A percentile compares a stretch with the other conserved stretches of the same genome.
These are phyloP conservation scores for Ochropleura leucogaster DNA, from an alignment of 2,888 invertebrate genomes.

Conservation along the genomic window DNA sequence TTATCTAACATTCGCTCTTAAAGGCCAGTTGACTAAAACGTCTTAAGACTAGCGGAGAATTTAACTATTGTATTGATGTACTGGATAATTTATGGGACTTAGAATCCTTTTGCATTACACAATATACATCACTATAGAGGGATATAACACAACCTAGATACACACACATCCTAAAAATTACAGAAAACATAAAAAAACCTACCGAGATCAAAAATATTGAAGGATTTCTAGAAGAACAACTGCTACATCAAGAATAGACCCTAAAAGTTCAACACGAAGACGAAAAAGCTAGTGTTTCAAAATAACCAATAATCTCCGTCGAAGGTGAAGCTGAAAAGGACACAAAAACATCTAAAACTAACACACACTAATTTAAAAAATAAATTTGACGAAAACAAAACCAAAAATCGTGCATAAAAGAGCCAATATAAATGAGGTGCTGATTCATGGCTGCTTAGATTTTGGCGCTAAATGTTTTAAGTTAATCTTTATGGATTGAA, in stretches of 20 bases:
- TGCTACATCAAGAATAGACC: neutral
- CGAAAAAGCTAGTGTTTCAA: neutral
- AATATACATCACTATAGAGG: no score
- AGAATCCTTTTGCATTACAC: neutral
- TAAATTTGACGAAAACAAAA: slow-evolving; percentile 38
- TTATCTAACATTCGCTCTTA: neutral
- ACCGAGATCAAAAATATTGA: no score
- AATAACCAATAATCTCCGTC: neutral
- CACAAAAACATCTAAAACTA: slow-evolving; percentile 39
- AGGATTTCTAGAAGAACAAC: neutral
- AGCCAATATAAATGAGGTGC: slow-evolving; percentile 71
- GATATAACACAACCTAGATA: no score
- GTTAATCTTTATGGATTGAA: neutral
- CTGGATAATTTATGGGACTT: neutral
- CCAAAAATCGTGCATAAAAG: slow-evolving; percentile 68
- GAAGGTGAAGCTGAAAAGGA: slow-evolving; percentile 41
- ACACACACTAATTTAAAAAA: slow-evolving; percentile 38
- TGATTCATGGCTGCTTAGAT: slow-evolving; percentile 48
- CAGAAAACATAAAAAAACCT: neutral
- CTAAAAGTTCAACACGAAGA: neutral
- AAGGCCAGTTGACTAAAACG: neutral
- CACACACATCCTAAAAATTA: no score
- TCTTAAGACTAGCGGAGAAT: neutral
- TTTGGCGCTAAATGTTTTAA: neutral
- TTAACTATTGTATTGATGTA: neutral